These are phyloP conservation scores for Muscicapa comitata DNA, from an alignment of 2,797 vertebrate species.

Conservation along the genomic window DNA sequence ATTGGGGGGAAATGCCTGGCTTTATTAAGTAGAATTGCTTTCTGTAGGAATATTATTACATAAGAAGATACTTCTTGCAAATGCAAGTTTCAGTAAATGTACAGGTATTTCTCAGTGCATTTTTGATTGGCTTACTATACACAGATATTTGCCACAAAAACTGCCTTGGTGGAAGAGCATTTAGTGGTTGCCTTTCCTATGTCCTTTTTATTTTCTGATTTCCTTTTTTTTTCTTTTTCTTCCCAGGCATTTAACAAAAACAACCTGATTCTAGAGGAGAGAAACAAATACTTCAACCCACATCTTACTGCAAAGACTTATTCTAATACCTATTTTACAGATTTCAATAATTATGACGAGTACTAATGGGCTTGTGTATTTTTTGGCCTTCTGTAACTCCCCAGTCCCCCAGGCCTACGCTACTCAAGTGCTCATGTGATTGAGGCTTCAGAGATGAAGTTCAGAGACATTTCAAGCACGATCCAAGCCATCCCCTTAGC, in stretches of 20 bases:
- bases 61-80: background rate
- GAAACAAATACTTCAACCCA: slow-evolving; percentile 98
- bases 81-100: background rate
- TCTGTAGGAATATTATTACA: fast-evolving
- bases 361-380: slow-evolving; percentile 79
- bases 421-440: slow-evolving; percentile 56
- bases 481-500: slow-evolving; percentile 58
- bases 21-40: background rate
- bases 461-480: slow-evolving; percentile 66
- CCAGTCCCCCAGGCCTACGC: slow-evolving; percentile 54
- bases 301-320: slow-evolving; percentile 95
- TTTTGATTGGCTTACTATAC: background rate
- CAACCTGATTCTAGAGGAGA: slow-evolving; percentile 96
- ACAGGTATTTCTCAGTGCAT: background rate
- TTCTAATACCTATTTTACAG: slow-evolving; percentile 96
- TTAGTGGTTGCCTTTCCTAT: background rate
- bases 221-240: background rate
- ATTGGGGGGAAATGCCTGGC: background rate
- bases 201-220: background rate
- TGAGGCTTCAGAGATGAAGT: slow-evolving; percentile 59
- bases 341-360: slow-evolving; percentile 97
- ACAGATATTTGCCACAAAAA: background rate
- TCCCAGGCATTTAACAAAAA: slow-evolving; percentile 97
- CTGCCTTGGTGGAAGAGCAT: background rate
- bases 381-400: slow-evolving; percentile 54